These are phyloP conservation scores for Plebejus melissa DNA, from an alignment of 2,888 invertebrate species.

Conservation along the genomic window DNA sequence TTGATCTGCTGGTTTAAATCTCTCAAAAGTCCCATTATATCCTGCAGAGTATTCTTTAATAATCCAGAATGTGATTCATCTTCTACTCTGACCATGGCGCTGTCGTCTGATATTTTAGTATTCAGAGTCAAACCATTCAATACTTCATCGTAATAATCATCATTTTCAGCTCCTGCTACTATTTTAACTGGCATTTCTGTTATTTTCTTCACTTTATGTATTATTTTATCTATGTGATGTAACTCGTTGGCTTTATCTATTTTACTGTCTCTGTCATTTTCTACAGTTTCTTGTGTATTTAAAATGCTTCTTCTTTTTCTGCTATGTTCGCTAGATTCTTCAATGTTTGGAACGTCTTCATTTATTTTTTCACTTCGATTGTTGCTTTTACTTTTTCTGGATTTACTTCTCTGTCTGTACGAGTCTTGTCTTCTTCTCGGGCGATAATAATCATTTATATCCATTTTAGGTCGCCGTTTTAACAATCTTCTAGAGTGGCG, in stretches of 20 bases:
- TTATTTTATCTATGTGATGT: constrained; percentile 49
- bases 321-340: constrained; percentile 37
- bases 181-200: constrained; percentile 46
- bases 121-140: constrained; percentile 45
- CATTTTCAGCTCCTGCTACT: constrained; percentile 35
- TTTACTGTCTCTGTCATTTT: constrained; percentile 45
- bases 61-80: constrained; percentile 50
- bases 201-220: constrained; percentile 52
- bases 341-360: constrained; percentile 31
- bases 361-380: constrained; percentile 30
- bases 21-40: constrained; percentile 50
- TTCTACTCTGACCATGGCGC: constrained; percentile 44
- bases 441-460: neutral
- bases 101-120: constrained; percentile 50
- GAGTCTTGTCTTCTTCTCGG: neutral
- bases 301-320: constrained; percentile 37
- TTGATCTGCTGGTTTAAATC: constrained; percentile 63
- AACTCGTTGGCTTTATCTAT: constrained; percentile 45
- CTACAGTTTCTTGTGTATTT: constrained; percentile 33
- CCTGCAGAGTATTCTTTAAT: constrained; percentile 54
- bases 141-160: constrained; percentile 39
- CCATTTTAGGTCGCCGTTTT: constrained; percentile 28
- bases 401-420: neutral
- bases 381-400: constrained; percentile 22
- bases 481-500: constrained; percentile 31